Evolutionary conservation across 2,797 vertebrate species (phyloP).

Genomic region (Peromyscus eremicus): DNA sequence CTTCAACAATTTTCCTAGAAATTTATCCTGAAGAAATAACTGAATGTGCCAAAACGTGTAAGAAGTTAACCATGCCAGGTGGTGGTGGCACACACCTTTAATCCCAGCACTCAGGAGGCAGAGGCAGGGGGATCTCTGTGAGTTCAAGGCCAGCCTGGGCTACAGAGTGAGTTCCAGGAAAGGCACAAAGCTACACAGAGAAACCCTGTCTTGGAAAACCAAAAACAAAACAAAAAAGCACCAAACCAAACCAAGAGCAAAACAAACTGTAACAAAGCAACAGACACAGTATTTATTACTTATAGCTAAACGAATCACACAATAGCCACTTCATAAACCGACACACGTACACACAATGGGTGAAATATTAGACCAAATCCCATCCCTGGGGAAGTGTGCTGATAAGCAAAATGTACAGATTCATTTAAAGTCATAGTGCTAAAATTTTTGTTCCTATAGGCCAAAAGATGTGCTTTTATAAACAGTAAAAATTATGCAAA

Average conservation of each 20-base stretch:
- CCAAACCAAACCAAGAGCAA: conserved; percentile 40
- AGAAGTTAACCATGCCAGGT: background rate
- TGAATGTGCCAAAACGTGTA: conserved; percentile 14
- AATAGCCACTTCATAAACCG: background rate
- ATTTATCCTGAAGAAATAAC: conserved; percentile 52
- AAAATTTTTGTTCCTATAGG: background rate
- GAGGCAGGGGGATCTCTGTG: too few relatives aligned
- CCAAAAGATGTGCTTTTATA: background rate
- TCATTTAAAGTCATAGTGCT: background rate
- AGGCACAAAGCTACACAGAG: too few relatives aligned
- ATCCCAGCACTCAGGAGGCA: too few relatives aligned
- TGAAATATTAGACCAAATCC: conserved; percentile 9
- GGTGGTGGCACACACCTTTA: too few relatives aligned
- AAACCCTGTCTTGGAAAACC: too few relatives aligned
- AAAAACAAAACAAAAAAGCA: background rate
- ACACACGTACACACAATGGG: background rate
- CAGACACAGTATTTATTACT: conserved; percentile 48
- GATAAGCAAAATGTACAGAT: background rate
- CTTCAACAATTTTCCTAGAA: conserved; percentile 20
- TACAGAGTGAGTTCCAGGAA: too few relatives aligned
- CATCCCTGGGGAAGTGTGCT: background rate
- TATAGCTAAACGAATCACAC: background rate
- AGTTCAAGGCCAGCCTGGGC: too few relatives aligned
- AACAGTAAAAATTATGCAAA: conserved; percentile 15
- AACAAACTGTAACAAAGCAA: conserved; percentile 50